Evolutionary conservation across 1,140 invertebrate genomes (phyloP), one percentile per base, ranked within the genome.

Genomic region (Acyrthosiphon pisum): DNA sequence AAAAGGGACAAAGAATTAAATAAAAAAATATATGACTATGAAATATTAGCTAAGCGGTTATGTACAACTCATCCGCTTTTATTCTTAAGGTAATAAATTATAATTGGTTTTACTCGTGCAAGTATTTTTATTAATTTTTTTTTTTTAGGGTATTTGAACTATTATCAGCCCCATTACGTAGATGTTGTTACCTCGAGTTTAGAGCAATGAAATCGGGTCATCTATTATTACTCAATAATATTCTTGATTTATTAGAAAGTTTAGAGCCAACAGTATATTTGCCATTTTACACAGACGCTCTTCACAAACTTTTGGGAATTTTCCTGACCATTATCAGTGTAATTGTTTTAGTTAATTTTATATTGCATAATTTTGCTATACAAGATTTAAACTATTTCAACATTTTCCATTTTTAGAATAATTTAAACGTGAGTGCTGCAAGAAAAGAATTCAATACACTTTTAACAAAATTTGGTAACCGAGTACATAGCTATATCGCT

Each of bases 11-110:
- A 97, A 94, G 96, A 97, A 35, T 97, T 97, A 95, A 95, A 96
- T 56, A 96, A 96, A 8, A 96, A 96, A 94, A 97, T 97, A 94
- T 96, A 96, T 91, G 97, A 98, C 94, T 96, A 97, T 88, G 98
- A 98, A 95, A 95, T 97, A 18, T 96, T 97, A 37, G 97, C 97
- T 48, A 96, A 97, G 94, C 99, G 98, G 96, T 96, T 97, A 95
- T 97, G 97, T n/a, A 97, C 97, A 81, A 97, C 96, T 81, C 98
- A 99, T 96, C 98, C 97, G 1, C 95, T 98, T 93, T 95, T 99
- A 0, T 96, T 99, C 6, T 95, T 98, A 6, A 96, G 96, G 96
- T 96, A 94, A 84, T 46, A 22, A 35, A 26, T 46, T 37, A 48
- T 91, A 93, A 76, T 26, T 93, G 37, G 30, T 35, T 90, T 93